Conservation (phyloP, 2,797 vertebrate genomes). For the Furcifer pardalis region DNA sequence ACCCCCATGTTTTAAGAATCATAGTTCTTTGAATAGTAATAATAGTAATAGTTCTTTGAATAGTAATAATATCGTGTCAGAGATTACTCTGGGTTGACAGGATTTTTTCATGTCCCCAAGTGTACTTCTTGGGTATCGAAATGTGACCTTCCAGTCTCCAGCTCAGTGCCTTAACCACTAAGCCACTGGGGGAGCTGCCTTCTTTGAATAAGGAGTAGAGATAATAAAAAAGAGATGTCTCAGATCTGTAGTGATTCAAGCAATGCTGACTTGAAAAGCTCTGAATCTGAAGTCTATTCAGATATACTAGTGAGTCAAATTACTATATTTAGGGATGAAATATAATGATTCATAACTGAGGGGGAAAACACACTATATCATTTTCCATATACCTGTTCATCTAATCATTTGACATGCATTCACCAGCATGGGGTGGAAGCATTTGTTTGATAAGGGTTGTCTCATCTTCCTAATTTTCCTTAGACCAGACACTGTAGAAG, state of each 20-base stretch:
- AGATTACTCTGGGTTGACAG: too few relatives aligned
- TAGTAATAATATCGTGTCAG: too few relatives aligned
- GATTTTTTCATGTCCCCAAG: too few relatives aligned
- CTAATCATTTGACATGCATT: conserved; percentile 4
- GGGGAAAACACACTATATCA: background rate
- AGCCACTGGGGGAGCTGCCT: too few relatives aligned
- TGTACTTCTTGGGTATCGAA: too few relatives aligned
- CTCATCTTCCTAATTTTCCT: background rate
- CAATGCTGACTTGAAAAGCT: conserved; percentile 1
- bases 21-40: too few relatives aligned
- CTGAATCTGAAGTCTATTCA: background rate
- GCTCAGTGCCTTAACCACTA: too few relatives aligned
- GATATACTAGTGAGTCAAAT: conserved; percentile 9
- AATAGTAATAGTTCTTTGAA: too few relatives aligned
- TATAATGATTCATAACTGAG: conserved; percentile 15
- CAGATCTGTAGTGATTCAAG: background rate
- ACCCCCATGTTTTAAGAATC: background rate
- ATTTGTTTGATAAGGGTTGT: background rate
- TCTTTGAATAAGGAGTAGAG: background rate
- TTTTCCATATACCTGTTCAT: conserved; percentile 3
- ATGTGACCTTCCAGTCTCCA: too few relatives aligned
- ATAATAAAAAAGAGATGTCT: background rate
- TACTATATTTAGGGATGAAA: conserved; percentile 23
- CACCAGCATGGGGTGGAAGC: conserved; percentile 1
- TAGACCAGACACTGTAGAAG: background rate